A percentile compares a stretch with the other conserved stretches of the same genome.
These are phyloP conservation scores for Lycocorax pyrrhopterus DNA, from an alignment of 2,113 vertebrate genomes.

Conservation along the genomic window DNA sequence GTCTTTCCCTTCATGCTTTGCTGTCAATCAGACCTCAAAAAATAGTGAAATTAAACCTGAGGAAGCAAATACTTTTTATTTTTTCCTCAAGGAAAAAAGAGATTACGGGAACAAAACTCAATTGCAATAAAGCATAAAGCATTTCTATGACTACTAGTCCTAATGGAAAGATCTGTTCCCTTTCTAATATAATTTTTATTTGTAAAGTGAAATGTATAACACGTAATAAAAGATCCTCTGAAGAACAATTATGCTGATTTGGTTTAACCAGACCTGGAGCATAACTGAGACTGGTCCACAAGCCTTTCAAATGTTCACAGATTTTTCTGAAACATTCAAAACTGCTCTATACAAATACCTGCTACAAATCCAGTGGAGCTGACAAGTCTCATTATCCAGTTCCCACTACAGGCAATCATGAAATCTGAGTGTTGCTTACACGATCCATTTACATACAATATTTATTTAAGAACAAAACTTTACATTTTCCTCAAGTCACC, in stretches of 20 bases:
- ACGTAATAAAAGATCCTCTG: slow-evolving; percentile 55
- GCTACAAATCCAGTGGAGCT: slow-evolving; percentile 29
- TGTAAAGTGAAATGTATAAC: slow-evolving; percentile 40
- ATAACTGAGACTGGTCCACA: not conserved
- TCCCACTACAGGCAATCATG: slow-evolving; percentile 28
- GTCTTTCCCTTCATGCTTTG: not conserved
- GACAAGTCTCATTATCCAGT: slow-evolving; percentile 44
- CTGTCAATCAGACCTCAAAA: not conserved
- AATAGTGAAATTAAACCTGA: not conserved
- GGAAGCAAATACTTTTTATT: not conserved
- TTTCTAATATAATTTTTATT: slow-evolving; percentile 45
- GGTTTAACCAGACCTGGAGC: slow-evolving; percentile 3
- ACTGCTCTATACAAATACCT: slow-evolving; percentile 14
- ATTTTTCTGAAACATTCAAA: slow-evolving; percentile 32
- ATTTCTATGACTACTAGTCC: slow-evolving; percentile 8
- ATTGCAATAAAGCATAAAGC: slow-evolving; percentile 10
- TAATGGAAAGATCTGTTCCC: slow-evolving; percentile 8
- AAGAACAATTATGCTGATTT: slow-evolving; percentile 59
- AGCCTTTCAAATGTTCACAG: not conserved
- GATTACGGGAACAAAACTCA: slow-evolving; percentile 24
- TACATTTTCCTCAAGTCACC: slow-evolving; percentile 30
- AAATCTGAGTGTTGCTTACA: slow-evolving; percentile 61
- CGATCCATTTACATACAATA: slow-evolving; percentile 59
- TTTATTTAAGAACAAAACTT: slow-evolving; percentile 59
- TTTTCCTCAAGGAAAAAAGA: slow-evolving; percentile 2